Base-by-base conservation (phyloP, 2,888 invertebrate genomes). In the Campaea margaritaria region DNA sequence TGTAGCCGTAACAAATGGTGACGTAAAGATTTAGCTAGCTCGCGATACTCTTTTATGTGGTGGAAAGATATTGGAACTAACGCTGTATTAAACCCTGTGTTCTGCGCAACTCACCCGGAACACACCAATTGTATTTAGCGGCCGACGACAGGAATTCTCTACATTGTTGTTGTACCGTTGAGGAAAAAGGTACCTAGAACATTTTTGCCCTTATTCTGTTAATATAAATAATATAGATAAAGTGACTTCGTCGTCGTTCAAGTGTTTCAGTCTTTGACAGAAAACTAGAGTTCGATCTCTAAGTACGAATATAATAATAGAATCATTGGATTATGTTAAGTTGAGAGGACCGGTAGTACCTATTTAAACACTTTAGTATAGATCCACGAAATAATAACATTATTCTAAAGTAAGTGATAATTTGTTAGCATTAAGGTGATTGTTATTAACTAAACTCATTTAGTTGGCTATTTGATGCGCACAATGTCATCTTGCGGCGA, bases 31-130 rank as follows among this genome's bases (percentile, higher is more conserved):
- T 75, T 74, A 77, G 68, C 64, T 72, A 68, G 65, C 66, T 60
- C 68, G 65, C 77, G 64, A 70, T 73, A 70, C 68, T 70, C 67
- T 75, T 78, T 79, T 79, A 79, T 81, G 82, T 80, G 74, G 76
- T 69, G 77, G 77, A 81, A 81, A 81, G 81, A 83, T 81, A 81
- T 74, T 74, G 72, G 72, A 76, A 70, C 72, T 71, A 76, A 78
- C 78, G 70, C 72, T 72, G 65, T 73, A 70, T 74, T 68, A 72
- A 68, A 70, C 67, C 68, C 69, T 67, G 65, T 69, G 65, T 73
- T 77, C 70, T 68, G 64, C 51, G 64, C 60, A 66, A 65, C 59
- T 65, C 54, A 44, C 39, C 55, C 36, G 62, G 52, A 63, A 69
- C 61, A 53, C 47, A 45, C 65, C 61, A 60, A 54, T 58, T 52